phyloP scores from a whole-genome alignment of 2,888 invertebrate species.

The Diachrysia chrysitis region DNA sequence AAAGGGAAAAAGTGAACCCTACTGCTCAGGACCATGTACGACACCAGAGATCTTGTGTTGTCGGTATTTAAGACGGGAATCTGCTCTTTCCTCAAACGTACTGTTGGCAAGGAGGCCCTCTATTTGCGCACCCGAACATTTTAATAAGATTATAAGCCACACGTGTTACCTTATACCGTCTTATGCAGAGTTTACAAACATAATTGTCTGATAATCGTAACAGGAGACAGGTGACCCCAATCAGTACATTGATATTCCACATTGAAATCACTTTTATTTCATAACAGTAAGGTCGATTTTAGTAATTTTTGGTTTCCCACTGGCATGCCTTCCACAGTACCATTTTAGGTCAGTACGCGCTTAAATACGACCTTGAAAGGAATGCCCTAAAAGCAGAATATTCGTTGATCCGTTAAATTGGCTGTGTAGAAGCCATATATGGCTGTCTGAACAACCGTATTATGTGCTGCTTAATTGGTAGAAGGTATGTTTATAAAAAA shows the following conservation, averaged over 20 bases:
- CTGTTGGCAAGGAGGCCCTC: not conserved
- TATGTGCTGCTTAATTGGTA: conserved; percentile 9
- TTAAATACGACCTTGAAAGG: conserved; percentile 24
- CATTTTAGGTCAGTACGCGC: conserved; percentile 15
- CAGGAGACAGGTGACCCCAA: too few species aligned
- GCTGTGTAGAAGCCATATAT: conserved; percentile 40
- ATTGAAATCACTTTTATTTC: not conserved
- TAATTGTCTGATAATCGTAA: not conserved
- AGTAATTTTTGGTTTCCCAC: not conserved
- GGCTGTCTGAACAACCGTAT: conserved; percentile 16
- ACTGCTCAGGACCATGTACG: too few species aligned
- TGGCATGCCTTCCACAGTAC: not conserved
- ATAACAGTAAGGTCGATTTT: not conserved
- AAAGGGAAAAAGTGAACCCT: too few species aligned
- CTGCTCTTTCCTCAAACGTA: too few species aligned
- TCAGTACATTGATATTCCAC: not conserved
- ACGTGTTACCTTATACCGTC: not conserved
- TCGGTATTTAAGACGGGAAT: too few species aligned
- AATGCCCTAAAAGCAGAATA: conserved; percentile 19
- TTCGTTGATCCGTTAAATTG: conserved; percentile 26
- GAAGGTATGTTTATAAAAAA: not conserved
- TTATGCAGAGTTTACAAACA: not conserved
- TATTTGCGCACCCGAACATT: not conserved
- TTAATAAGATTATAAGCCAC: not conserved
- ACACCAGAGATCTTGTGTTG: too few species aligned